phyloP scores from a whole-genome alignment of 2,797 vertebrate genomes.

The Phataginus tricuspis region DNA sequence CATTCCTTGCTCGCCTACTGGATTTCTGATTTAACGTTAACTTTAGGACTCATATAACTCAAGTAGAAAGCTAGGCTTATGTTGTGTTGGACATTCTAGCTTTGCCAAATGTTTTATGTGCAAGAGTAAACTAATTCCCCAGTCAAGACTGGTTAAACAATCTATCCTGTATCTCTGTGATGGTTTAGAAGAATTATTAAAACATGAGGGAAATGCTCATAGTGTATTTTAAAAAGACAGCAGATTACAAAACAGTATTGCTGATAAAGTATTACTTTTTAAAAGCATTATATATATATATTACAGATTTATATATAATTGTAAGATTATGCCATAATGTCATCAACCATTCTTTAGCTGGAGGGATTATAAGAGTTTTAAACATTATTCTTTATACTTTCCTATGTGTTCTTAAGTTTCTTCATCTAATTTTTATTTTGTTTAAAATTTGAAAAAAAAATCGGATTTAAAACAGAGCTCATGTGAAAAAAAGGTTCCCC shows the following conservation, averaged over 20 bases:
- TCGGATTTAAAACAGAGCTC: neutral
- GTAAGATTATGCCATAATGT: neutral
- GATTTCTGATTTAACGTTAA: neutral
- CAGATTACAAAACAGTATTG: neutral
- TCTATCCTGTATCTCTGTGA: neutral
- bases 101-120: constrained; percentile 42
- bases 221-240: neutral
- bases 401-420: neutral
- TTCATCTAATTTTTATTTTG: neutral
- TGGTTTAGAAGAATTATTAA: neutral
- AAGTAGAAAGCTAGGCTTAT: neutral
- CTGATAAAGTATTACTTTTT: neutral
- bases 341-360: neutral
- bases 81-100: neutral
- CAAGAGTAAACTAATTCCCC: neutral
- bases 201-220: neutral
- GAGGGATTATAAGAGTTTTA: neutral
- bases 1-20: neutral
- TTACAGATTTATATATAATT: neutral
- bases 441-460: neutral
- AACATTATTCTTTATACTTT: neutral
- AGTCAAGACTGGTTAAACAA: neutral
- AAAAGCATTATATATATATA: neutral
- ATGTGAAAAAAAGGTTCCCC: neutral
- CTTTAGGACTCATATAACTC: neutral